A percentile compares a stretch with the other conserved stretches of the same genome.
phyloP scores from a whole-genome alignment of 2,113 vertebrate genomes.

The Vombatus ursinus region DNA sequence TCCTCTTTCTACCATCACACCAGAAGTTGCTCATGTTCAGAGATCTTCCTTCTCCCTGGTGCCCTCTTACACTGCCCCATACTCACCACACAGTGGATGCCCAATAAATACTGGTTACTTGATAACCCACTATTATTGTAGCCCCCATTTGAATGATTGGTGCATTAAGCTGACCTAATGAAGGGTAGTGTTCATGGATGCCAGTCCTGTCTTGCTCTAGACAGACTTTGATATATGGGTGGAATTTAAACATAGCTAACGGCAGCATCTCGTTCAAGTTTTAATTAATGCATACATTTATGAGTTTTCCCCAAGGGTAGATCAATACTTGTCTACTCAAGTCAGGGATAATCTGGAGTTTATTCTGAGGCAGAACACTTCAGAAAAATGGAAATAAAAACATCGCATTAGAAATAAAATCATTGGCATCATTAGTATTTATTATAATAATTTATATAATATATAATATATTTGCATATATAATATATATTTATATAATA shows the following conservation, averaged over 20 bases:
- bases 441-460: no score
- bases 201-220: background rate
- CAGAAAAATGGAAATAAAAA: background rate
- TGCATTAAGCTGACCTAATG: background rate
- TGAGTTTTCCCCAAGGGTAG: background rate
- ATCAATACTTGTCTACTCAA: conserved; percentile 18
- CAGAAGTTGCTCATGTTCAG: background rate
- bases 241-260: background rate
- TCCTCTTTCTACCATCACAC: background rate
- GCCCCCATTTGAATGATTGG: background rate
- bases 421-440: background rate
- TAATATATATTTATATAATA: no score
- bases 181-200: background rate
- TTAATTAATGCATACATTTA: background rate
- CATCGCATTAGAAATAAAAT: no score
- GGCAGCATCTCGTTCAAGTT: background rate
- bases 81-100: background rate
- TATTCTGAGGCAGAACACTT: background rate
- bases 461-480: no score
- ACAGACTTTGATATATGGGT: background rate
- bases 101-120: background rate
- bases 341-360: background rate
- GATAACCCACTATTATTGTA: background rate
- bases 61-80: background rate
- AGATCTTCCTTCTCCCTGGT: background rate